Evolutionary conservation across 2,888 invertebrate genomes (phyloP).

Genomic region (Chloroclystis v-ata): DNA sequence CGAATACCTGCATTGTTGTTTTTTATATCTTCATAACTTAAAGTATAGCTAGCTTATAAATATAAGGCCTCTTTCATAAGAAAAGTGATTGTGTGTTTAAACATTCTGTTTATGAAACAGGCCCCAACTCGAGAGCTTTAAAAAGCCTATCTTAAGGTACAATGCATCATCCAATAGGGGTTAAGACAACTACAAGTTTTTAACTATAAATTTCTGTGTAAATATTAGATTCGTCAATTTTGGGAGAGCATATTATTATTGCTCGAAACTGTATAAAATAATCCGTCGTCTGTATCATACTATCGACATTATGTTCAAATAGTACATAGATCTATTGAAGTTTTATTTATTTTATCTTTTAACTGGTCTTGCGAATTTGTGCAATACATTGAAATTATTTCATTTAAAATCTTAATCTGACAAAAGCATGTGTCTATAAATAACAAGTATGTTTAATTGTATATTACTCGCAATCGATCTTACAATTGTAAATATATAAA

Average conservation of each 20-base stretch:
- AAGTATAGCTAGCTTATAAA: neutral
- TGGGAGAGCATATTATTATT: too few relatives aligned
- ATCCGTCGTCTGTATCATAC: too few relatives aligned
- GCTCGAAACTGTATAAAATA: too few relatives aligned
- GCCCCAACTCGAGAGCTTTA: slow-evolving; percentile 8
- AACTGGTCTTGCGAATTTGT: neutral
- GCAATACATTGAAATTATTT: neutral
- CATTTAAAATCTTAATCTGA: neutral
- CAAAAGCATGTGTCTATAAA: slow-evolving; percentile 6
- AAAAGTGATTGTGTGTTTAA: neutral
- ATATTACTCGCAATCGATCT: neutral
- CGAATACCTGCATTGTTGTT: too few relatives aligned
- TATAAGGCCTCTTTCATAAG: neutral
- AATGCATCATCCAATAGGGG: slow-evolving; percentile 1
- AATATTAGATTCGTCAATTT: neutral
- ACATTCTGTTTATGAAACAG: neutral
- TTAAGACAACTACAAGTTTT: neutral
- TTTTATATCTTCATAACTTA: neutral
- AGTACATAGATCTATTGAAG: too few relatives aligned
- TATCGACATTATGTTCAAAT: too few relatives aligned
- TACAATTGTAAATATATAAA: neutral
- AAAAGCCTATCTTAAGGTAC: slow-evolving; percentile 3
- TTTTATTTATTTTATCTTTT: too few relatives aligned
- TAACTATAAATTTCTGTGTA: neutral
- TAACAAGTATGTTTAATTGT: slow-evolving; percentile 16